Conservation (phyloP, 53 echinoderm and acorn worm species). For the Arbacia lixula region DNA sequence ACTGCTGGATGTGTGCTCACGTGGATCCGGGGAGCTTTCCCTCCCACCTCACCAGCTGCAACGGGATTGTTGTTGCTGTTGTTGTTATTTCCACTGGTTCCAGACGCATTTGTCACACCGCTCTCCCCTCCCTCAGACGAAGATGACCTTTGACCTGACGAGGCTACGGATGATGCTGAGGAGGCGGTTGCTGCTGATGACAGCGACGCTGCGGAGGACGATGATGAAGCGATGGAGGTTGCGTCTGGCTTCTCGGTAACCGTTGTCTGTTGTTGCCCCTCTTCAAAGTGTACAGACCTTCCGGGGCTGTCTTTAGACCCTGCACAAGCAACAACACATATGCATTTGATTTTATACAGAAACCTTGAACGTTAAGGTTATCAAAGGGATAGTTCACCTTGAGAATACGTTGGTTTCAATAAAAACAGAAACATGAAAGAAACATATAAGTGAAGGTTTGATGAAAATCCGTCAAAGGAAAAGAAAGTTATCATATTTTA, state of each 20-base stretch:
- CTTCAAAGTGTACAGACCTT: constrained; percentile 31
- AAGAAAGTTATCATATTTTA: too few relatives aligned
- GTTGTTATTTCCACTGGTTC: not conserved
- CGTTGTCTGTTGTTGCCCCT: too few relatives aligned
- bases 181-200: constrained; percentile 5
- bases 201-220: not conserved
- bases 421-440: too few relatives aligned
- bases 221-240: not conserved
- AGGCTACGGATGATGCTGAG: not conserved
- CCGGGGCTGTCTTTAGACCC: not conserved
- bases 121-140: not conserved
- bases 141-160: not conserved
- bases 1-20: not conserved
- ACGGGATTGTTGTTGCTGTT: constrained; percentile 21
- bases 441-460: too few relatives aligned
- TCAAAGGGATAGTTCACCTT: too few relatives aligned
- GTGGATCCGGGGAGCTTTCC: not conserved
- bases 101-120: not conserved
- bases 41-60: not conserved
- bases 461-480: too few relatives aligned
- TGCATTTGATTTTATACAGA: too few relatives aligned
- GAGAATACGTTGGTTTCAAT: too few relatives aligned
- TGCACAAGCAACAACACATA: too few relatives aligned
- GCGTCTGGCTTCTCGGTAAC: not conserved
- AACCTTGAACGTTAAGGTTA: too few relatives aligned